Conservation (phyloP, 2,888 invertebrate genomes). For the Metopia argyrocephala region DNA sequence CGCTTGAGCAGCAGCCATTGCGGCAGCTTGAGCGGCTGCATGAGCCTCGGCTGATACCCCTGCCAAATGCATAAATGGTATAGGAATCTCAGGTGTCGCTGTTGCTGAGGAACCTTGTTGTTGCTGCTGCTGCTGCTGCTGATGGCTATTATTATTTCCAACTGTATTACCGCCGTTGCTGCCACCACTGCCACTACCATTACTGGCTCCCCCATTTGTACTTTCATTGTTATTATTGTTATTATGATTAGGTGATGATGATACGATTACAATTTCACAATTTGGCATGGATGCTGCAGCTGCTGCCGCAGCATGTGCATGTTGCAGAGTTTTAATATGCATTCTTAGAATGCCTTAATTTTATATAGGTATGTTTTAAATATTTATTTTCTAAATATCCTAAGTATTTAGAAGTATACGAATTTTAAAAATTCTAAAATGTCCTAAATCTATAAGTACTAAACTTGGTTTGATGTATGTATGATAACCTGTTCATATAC, state of each 20-base stretch:
- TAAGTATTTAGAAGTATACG: slow-evolving; percentile 20
- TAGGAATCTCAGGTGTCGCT: slow-evolving; percentile 74
- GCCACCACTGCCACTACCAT: slow-evolving; percentile 70
- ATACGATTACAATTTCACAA: slow-evolving; percentile 77
- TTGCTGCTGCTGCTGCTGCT: slow-evolving; percentile 73
- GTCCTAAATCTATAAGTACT: slow-evolving; percentile 12
- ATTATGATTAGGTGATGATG: slow-evolving; percentile 74
- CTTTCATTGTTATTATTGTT: slow-evolving; percentile 66
- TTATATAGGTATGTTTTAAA: neutral
- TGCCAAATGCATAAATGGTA: slow-evolving; percentile 76
- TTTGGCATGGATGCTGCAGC: slow-evolving; percentile 75
- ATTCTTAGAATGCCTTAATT: slow-evolving; percentile 65
- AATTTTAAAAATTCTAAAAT: slow-evolving; percentile 41
- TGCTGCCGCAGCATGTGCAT: slow-evolving; percentile 74
- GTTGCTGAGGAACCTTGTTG: slow-evolving; percentile 66
- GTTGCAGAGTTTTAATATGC: slow-evolving; percentile 76
- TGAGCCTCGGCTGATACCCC: slow-evolving; percentile 75
- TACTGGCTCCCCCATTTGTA: slow-evolving; percentile 61
- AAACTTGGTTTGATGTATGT: neutral
- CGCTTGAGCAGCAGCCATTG: slow-evolving; percentile 77
- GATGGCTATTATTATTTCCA: slow-evolving; percentile 69
- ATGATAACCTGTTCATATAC: slow-evolving; percentile 30
- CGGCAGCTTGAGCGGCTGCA: slow-evolving; percentile 76
- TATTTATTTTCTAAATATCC: neutral
- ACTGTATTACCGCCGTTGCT: slow-evolving; percentile 66